phyloP scores from a whole-genome alignment of 2,888 invertebrate species.

The Leistus spinibarbis region DNA sequence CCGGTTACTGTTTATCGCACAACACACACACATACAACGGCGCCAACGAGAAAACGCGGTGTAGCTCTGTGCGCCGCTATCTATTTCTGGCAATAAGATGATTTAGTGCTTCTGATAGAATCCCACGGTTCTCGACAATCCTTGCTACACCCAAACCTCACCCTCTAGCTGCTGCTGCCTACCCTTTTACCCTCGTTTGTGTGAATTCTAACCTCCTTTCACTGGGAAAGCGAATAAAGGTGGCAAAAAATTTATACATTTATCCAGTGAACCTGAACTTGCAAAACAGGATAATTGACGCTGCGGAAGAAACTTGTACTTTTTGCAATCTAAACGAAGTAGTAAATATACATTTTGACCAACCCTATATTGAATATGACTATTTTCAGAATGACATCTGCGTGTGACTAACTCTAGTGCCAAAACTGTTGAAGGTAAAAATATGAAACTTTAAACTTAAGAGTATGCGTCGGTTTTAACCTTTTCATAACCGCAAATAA shows the following conservation, averaged over 20 bases:
- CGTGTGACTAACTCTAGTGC: no score
- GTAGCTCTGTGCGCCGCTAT: slow-evolving; percentile 53
- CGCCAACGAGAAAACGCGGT: not conserved
- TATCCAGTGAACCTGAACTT: not conserved
- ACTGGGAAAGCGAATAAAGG: not conserved
- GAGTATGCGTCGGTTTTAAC: no score
- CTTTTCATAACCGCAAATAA: no score
- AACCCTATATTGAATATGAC: no score
- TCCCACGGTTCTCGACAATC: slow-evolving; percentile 10
- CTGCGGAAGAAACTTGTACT: no score
- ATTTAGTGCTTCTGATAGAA: slow-evolving; percentile 49
- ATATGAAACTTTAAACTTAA: no score
- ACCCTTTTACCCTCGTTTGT: not conserved
- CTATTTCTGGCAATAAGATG: slow-evolving; percentile 53
- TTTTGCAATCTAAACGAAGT: no score
- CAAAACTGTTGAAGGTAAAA: no score
- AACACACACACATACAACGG: slow-evolving; percentile 8
- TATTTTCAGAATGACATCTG: no score
- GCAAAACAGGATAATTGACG: no score
- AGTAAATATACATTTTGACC: no score
- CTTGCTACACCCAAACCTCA: not conserved
- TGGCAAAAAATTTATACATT: not conserved
- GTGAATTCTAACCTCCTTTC: not conserved
- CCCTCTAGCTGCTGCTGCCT: not conserved
- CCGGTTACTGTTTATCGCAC: slow-evolving; percentile 44